Percentiles rank a stretch among this genome's conserved stretches.
These are phyloP conservation scores for Cyclura pinguis DNA, from an alignment of 2,797 vertebrate genomes.

Conservation along the genomic window DNA sequence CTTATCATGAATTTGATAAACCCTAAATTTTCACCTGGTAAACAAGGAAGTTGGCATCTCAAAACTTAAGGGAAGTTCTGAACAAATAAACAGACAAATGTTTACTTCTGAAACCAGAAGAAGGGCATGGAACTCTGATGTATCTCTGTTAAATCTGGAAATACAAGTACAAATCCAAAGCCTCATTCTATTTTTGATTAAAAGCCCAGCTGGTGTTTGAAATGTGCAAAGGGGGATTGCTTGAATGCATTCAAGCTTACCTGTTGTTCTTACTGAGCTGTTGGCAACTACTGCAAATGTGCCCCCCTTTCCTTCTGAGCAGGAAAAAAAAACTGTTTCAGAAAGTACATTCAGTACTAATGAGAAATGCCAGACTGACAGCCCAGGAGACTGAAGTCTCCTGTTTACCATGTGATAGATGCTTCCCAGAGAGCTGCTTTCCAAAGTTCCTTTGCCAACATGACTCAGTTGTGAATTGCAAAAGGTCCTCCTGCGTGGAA, in stretches of 20 bases:
- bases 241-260: conserved; percentile 34
- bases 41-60: neutral
- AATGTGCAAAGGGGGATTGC: neutral
- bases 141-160: neutral
- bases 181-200: neutral
- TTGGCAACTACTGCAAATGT: conserved; percentile 9
- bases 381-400: conserved; percentile 17
- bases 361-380: conserved; percentile 25
- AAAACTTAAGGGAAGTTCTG: neutral
- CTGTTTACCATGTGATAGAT: conserved; percentile 23
- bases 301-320: neutral
- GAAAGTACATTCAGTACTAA: conserved; percentile 41
- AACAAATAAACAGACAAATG: neutral
- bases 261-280: conserved; percentile 22
- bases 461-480: neutral
- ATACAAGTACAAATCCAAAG: neutral
- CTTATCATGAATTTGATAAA: neutral
- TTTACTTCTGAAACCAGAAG: too few species aligned
- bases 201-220: neutral
- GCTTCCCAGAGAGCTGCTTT: neutral
- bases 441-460: conserved; percentile 31
- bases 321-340: conserved; percentile 30
- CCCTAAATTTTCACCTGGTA: neutral
- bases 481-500: conserved; percentile 22
- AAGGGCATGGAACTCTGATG: neutral